A percentile compares a stretch with the other conserved stretches of the same genome.
Evolutionary conservation across 2,888 invertebrate genomes (phyloP).

Genomic region (Empis livida): DNA sequence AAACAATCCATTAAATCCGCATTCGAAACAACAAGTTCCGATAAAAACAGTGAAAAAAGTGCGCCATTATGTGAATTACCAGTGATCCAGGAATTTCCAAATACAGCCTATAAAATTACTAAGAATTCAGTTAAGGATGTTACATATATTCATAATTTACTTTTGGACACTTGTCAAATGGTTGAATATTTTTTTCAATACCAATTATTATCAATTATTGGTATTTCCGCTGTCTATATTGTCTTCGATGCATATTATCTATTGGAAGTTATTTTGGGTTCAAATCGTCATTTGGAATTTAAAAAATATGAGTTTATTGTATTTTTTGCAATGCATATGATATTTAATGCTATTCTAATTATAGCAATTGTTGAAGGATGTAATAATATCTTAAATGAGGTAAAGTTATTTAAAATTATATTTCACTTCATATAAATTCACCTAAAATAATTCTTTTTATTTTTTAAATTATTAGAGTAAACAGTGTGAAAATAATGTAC

Average conservation of each 20-base stretch:
- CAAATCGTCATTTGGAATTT: slow-evolving; percentile 23
- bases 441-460: too few relatives aligned
- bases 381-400: slow-evolving; percentile 19
- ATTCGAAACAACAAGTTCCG: too few relatives aligned
- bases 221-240: slow-evolving; percentile 31
- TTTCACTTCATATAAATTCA: too few relatives aligned
- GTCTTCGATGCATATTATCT: slow-evolving; percentile 31
- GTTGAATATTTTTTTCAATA: slow-evolving; percentile 31
- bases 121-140: slow-evolving; percentile 23
- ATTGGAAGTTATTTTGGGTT: slow-evolving; percentile 26
- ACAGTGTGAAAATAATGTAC: slow-evolving; percentile 24
- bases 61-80: too few relatives aligned
- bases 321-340: slow-evolving; percentile 29
- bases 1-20: too few relatives aligned
- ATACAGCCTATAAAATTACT: too few relatives aligned
- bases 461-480: slow-evolving; percentile 15
- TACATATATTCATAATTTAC: slow-evolving; percentile 28
- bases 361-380: slow-evolving; percentile 28
- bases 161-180: slow-evolving; percentile 28
- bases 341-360: slow-evolving; percentile 29
- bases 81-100: too few relatives aligned
- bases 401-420: not conserved
- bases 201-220: slow-evolving; percentile 28
- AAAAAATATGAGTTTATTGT: slow-evolving; percentile 30
- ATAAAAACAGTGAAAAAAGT: too few relatives aligned